Percentiles rank a stretch among this genome's conserved stretches.
These are phyloP conservation scores for Nasonia vitripennis DNA, from an alignment of 1,140 invertebrate species.

Conservation along the genomic window DNA sequence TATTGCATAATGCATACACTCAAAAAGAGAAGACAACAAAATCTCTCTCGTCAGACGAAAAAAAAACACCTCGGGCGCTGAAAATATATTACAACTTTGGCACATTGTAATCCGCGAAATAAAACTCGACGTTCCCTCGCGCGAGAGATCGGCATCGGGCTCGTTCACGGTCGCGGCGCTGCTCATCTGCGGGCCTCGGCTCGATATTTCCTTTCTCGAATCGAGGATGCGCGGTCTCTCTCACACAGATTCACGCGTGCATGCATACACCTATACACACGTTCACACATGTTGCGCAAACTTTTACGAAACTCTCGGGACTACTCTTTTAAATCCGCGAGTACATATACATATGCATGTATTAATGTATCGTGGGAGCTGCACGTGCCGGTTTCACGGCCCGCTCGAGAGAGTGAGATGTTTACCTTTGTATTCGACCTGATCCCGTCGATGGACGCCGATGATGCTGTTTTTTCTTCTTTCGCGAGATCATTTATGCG, in stretches of 20 bases:
- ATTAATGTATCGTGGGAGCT: slow-evolving; percentile 12
- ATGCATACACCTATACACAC: neutral
- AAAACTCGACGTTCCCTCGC: neutral
- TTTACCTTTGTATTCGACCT: neutral
- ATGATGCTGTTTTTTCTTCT: neutral
- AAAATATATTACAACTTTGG: neutral
- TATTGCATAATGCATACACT: too few relatives aligned
- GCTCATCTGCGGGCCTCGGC: neutral
- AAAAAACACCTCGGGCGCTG: neutral
- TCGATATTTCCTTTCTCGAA: neutral
- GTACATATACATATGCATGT: neutral
- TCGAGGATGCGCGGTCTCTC: slow-evolving; percentile 13
- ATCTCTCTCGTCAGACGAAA: too few relatives aligned
- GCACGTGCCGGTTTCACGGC: slow-evolving; percentile 1
- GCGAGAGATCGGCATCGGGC: neutral
- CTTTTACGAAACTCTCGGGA: slow-evolving; percentile 12
- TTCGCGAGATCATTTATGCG: too few relatives aligned
- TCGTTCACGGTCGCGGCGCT: neutral
- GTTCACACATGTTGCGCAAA: neutral
- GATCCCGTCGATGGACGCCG: neutral
- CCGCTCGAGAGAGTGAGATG: neutral
- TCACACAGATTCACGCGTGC: neutral
- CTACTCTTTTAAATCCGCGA: neutral
- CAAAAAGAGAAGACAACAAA: too few relatives aligned
- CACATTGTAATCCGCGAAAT: slow-evolving; percentile 17